Evolutionary conservation across 2,113 vertebrate genomes (phyloP), one percentile per base, ranked within the genome.

Genomic region (Neoarius graeffei): DNA sequence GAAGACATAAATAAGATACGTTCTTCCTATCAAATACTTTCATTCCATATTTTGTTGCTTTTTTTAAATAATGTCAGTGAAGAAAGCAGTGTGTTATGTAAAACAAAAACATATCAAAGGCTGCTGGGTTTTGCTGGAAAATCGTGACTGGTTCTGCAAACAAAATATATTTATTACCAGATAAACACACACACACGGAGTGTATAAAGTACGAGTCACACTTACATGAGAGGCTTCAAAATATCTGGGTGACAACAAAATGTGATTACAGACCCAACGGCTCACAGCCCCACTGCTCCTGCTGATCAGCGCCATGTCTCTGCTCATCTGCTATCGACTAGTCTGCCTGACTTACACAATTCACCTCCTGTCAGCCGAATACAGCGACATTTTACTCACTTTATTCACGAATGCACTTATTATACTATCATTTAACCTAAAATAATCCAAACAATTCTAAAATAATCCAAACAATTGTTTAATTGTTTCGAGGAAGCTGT

Each of bases 301-400:
- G n/a, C 92, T 92, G 0, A 96, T 74, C 88, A 95, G 69, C 90
- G 94, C 94, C 95, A 96, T 96, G 92, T 15, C 20, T 56, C 15
- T 25, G 1, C 5, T 52, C 4, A 0, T 94, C 92, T 86, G 69
- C 2, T 7, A 90, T 81, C 84, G 81, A 76, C 60, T 95, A 80
- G 88, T 88, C 93, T 56, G 25, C 3, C n/a, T 57, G 27, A 7
- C 17, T 74, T 73, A 19, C 25, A 8, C 27, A 14, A 7, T 23
- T 77, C 20, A 73, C 15, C 23, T 76, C 73, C 30, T 42, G 0
- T 67, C 25, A 69, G 11, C 30, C 5, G 69, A 7, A 19, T 3
- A 19, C 30, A 27, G 17, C 1, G 15, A 48, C 71, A 74, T 48
- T 74, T 23, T 1, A 48, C 11, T 15, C 5, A 13, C 42, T 5